Evolutionary conservation across 2,888 invertebrate genomes (phyloP), one percentile per base, ranked within the genome.

Genomic region (Caenorhabditis sulstoni): DNA sequence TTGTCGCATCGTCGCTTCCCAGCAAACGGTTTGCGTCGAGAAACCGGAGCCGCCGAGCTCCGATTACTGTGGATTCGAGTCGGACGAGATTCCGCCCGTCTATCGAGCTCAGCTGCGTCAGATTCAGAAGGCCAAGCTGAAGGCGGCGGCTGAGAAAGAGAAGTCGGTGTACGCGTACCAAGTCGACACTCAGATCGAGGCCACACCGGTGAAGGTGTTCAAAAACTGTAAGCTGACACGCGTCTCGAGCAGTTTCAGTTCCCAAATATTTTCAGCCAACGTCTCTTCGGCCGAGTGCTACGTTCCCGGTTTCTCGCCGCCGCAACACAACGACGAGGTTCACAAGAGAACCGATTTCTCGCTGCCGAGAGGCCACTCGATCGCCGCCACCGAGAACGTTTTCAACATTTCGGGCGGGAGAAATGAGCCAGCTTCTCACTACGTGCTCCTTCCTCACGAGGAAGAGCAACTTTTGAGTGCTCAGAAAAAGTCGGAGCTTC

Each of bases 61-160:
- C 61, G 77, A 78, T 55, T 78, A 78, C 58, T 78, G 77, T 64
- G 77, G 77, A 16, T 78, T 78, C 23, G 77, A 66, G 23, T 58
- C 55, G 29, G 77, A 78, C 20, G 77, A 78, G 5, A 55, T 78
- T 14, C 77, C 77, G 16, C 77, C 71, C 0, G 23, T 78, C 37
- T 78, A 78, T 35, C 77, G 77, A 49, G 65, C 65, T 16, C 77
- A 78, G 44, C 16, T 77, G 0, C 68, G 70, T 29, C 22, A 44
- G 20, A 22, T 23, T 12, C 64, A 64, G 49, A 68, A 65, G 20
- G n/a, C 37, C 14, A 55, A 59, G 64, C 37, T 62, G 18, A n/a
- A 58, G 12, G 59, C 47, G 18, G 22, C 58, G 39, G 64, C 64
- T 0, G 58, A 35, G 7, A 73, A 73, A 29, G 64, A 44, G 9